phyloP scores from a whole-genome alignment of 2,113 vertebrate genomes.

The Odobenus rosmarus region DNA sequence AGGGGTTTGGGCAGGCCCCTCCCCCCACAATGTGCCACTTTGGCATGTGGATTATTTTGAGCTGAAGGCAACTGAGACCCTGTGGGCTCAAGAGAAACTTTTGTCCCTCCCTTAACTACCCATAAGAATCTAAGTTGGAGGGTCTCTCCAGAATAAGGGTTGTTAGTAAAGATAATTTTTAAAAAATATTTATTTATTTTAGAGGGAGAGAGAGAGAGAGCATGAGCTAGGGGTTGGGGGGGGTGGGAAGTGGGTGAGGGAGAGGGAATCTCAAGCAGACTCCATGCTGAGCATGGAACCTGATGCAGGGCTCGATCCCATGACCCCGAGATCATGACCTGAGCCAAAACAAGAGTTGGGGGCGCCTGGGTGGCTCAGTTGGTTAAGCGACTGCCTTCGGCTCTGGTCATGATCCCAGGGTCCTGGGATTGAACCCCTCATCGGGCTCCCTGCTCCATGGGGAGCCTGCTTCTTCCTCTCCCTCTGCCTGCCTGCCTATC shows the following conservation, averaged over 20 bases:
- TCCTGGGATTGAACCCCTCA: no score
- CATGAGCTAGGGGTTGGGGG: no score
- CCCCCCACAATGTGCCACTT: background rate
- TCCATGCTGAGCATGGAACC: background rate
- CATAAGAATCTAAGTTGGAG: background rate
- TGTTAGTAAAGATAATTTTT: background rate
- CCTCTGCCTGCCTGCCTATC: no score
- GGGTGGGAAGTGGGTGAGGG: background rate
- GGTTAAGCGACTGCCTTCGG: no score
- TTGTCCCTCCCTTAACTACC: background rate
- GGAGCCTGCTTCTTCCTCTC: no score
- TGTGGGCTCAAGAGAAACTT: background rate
- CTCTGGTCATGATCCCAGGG: no score
- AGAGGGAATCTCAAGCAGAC: background rate
- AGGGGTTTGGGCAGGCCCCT: background rate
- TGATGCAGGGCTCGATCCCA: rapidly evolving
- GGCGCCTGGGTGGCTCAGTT: no score
- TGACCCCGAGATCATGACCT: background rate
- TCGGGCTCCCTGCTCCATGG: no score
- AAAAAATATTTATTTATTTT: background rate
- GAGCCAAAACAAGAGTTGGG: background rate
- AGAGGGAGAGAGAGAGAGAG: background rate
- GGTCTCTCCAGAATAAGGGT: background rate
- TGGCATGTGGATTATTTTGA: background rate
- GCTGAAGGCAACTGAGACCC: background rate